These are phyloP conservation scores for Perognathus longimembris DNA, from an alignment of 2,113 vertebrate genomes.

Conservation along the genomic window DNA sequence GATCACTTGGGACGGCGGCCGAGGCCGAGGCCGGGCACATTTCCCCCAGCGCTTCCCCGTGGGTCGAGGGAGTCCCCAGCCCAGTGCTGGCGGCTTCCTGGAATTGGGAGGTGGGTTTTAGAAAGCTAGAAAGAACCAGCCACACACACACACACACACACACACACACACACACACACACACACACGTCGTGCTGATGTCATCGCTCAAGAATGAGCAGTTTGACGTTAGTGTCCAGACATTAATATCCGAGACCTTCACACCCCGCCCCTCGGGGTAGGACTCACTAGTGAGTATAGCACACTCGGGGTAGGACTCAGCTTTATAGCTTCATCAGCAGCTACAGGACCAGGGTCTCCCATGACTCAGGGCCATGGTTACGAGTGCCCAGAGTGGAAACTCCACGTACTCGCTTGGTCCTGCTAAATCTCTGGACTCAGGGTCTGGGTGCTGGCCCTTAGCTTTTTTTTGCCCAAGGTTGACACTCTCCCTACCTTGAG, in stretches of 20 bases:
- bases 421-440: not conserved
- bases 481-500: no score
- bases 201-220: conserved; percentile 71
- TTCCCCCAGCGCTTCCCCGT: conserved; percentile 1
- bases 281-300: not conserved
- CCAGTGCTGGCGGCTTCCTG: conserved; percentile 8
- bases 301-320: conserved; percentile 64
- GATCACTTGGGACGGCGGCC: conserved; percentile 11
- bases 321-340: conserved; percentile 78
- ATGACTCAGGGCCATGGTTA: conserved; percentile 73
- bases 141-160: no score
- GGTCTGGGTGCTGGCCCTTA: no score
- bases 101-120: conserved; percentile 66
- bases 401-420: not conserved
- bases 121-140: not conserved
- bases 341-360: conserved; percentile 60
- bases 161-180: no score
- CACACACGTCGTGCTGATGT: conserved; percentile 60
- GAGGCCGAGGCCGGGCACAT: not conserved
- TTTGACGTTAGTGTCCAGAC: conserved; percentile 67
- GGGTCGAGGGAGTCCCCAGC: conserved; percentile 37
- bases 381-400: not conserved
- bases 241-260: conserved; percentile 64
- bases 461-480: no score
- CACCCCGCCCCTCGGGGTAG: conserved; percentile 41